Evolutionary conservation across 2,797 vertebrate species (phyloP), one percentile per base, ranked within the genome.

Genomic region (Phaenicophaeus curvirostris): DNA sequence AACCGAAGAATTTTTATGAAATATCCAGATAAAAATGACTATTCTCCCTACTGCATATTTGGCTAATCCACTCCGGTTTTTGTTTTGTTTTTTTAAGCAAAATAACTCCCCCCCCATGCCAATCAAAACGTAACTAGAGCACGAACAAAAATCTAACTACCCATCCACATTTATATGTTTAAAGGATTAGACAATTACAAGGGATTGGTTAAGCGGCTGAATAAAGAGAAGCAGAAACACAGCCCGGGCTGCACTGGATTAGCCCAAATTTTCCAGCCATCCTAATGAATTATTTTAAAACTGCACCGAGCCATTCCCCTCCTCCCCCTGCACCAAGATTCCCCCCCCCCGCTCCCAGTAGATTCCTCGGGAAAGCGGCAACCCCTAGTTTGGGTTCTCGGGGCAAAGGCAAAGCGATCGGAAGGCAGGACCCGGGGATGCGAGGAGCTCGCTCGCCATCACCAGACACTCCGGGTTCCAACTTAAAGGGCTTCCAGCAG

Each of bases 361-460:
- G 90, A 85, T 69, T 67, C 89, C 96, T 90, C 58, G 92, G 94
- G 95, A 96, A 94, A 88, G 84, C 89, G 71, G 93, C 73, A 94
- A 97, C 95, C 95, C 96, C 93, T 93, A 96, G 88, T 73, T 89
- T 68, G 94, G 90, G 74, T 91, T 91, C 61, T 96, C 28, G 55
- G 23, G 28, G 91, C 90, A 94, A 92, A 96, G 28, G 91, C 90
- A 94, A 92, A 96, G 87, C 41, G 90, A 97, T 93, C 97, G 72
- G 94, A 94, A 48, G 17, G 24, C 35, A 97, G 98, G 97, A 97
- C 97, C 97, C 96, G 96, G 97, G 48, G 11, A 97, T 98, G 98
- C 79, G 57, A 95, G 83, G 39, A 90, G 84, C 57, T 67, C 94
- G 93, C 96, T 97, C 93, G 96, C 96, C 96, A 97, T 97, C 95